Base-by-base conservation (phyloP, 2,113 vertebrate genomes). In the Scolopax mira region DNA sequence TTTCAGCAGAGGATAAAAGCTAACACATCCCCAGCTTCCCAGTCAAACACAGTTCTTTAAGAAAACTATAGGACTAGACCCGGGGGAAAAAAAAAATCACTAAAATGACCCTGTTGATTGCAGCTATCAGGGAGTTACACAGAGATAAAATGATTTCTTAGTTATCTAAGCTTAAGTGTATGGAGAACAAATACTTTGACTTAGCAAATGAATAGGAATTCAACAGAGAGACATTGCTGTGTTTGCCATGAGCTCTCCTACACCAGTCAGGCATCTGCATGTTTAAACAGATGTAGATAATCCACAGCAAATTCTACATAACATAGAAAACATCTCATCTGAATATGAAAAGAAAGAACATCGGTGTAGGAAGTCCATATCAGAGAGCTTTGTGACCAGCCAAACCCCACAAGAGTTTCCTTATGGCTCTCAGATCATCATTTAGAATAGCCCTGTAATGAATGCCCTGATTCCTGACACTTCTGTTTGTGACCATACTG, bases 41-140 rank as follows among this genome's bases (percentile, higher is more conserved):
- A 94, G 0, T 91, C 84, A 90, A 79, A 88, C 35, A 61, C 33
- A n/a, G 41, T 10, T 85, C 51, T 88, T 74, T 85, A 83, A 88
- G 85, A 70, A 85, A 93, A 42, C 33, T 64, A 80, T 21, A 78
- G 33, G 51, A 30, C 35, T 18, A 86, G 27, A 74, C 16, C 5
- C 13, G 44, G 30, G 6, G 6, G 4, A 3, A 6, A 12, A 41
- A 42, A 30, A 33, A 13, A 13, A 24, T 28, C 52, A 48, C 85
- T 58, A 37, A 88, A 93, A 82, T 33, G 54, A 73, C 67, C 67
- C 42, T 42, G 48, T 48, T 95, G 93, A 95, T 94, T 94, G 88
- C 60, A 70, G 49, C 46, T 89, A 54, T 89, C 74, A 55, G 39
- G 35, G 52, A 93, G 72, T 66, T 73, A 52, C 57, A 84, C 14